A percentile compares a stretch with the other conserved stretches of the same genome.
Evolutionary conservation across 2,797 vertebrate genomes (phyloP).

Genomic region (Hydrophis major): DNA sequence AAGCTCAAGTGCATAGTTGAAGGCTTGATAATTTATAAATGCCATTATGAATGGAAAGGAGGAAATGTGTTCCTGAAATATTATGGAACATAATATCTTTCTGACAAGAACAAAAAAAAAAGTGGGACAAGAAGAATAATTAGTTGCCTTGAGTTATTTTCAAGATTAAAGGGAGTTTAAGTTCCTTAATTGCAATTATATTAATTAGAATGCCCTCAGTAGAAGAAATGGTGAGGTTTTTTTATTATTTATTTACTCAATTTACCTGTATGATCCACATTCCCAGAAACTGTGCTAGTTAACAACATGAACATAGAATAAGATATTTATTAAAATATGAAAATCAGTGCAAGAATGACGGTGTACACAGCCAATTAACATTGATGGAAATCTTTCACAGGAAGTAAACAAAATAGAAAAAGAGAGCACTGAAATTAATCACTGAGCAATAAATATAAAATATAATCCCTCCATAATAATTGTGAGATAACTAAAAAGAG

Average conservation of each 20-base stretch:
- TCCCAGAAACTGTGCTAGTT: not conserved
- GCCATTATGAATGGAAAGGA: constrained; percentile 13
- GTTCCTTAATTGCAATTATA: constrained; percentile 41
- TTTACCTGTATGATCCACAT: not conserved
- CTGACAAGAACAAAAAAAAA: constrained; percentile 7
- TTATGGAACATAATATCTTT: constrained; percentile 42
- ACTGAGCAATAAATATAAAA: not conserved
- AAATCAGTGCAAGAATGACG: not conserved
- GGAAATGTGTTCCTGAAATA: constrained; percentile 38
- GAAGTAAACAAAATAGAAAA: constrained; percentile 46
- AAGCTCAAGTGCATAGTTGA: not conserved
- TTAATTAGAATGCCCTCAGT: constrained; percentile 66
- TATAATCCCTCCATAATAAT: not conserved
- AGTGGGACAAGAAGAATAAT: constrained; percentile 50
- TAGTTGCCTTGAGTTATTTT: constrained; percentile 31
- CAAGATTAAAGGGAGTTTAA: constrained; percentile 59
- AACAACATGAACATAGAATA: not conserved
- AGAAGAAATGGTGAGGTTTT: constrained; percentile 19
- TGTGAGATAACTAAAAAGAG: not conserved
- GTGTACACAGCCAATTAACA: constrained; percentile 51
- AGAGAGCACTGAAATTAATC: constrained; percentile 3
- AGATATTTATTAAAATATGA: not conserved
- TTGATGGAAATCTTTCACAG: constrained; percentile 50
- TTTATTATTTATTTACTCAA: not conserved
- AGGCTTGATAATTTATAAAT: constrained; percentile 38